Percentiles rank a stretch among this genome's conserved stretches.
Conservation (phyloP, 2,797 vertebrate species). For the Neosilurus mollespiculum region DNA sequence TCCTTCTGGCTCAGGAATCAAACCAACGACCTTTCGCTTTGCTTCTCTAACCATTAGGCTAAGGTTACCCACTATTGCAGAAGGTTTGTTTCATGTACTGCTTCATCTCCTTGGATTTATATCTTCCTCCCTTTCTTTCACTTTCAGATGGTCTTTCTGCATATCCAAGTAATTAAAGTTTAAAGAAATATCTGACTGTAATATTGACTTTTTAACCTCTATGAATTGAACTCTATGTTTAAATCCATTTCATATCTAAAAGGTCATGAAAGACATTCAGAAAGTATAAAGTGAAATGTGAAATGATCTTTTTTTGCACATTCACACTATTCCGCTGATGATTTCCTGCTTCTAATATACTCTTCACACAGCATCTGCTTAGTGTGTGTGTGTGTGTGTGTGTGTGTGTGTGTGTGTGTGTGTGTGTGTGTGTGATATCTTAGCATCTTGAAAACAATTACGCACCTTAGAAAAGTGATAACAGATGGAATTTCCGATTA, state of each 20-base stretch:
- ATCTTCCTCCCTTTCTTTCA: neutral
- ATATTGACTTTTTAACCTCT: conserved; percentile 1
- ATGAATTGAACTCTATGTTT: neutral
- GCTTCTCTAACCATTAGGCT: too few relatives aligned
- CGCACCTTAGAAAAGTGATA: conserved; percentile 18
- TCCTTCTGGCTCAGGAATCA: too few relatives aligned
- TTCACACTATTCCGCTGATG: neutral
- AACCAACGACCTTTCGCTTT: too few relatives aligned
- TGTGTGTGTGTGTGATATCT: too few relatives aligned
- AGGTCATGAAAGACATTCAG: conserved; percentile 26
- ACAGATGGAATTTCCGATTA: conserved; percentile 19
- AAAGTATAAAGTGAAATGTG: neutral
- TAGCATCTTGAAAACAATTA: neutral
- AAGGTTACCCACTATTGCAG: neutral
- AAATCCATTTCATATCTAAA: conserved; percentile 23
- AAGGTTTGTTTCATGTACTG: neutral
- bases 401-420: too few relatives aligned
- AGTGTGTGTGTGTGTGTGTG: neutral
- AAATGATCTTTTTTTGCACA: conserved; percentile 19
- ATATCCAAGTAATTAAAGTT: neutral
- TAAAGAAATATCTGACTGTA: neutral
- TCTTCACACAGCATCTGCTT: conserved; percentile 19
- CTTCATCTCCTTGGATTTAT: neutral
- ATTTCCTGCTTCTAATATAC: conserved; percentile 25
- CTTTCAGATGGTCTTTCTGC: neutral